Base-by-base conservation (phyloP, 2,888 invertebrate genomes). In the Chrysolina oricalcia region DNA sequence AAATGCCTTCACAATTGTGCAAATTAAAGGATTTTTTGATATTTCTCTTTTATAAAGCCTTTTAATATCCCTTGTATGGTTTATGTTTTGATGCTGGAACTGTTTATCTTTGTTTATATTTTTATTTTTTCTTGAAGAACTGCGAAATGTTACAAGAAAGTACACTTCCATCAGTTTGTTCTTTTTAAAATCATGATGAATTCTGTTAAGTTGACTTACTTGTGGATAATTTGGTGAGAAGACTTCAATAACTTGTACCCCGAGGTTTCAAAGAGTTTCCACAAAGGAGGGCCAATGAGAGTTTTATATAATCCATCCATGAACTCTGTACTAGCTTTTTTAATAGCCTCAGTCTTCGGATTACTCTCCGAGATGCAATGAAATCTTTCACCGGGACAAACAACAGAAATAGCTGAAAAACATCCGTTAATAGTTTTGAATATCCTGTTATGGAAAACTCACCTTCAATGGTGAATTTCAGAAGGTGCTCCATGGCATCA, bases 351-450 rank as follows among this genome's bases (percentile, higher is more conserved):
- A 0, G 83, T 77, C 63, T 88, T 87, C 23, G 81, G 74, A 65
- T 79, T 66, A 11, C 82, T 83, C 11, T 85, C 75, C 0, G 78
- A 76, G 85, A 87, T 78, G 85, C 89, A 90, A 10, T 89, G 88
- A 17, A 91, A 88, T 17, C 90, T 86, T 53, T 85, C 85, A 74
- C 91, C 91, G 80, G 92, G 91, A 66, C 90, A 89, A 41, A 90
- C 88, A 70, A 90, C 83, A 5, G 91, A 91, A 65, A 91, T 90
- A n/a, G 90, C 91, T 91, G 17, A 27, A 63, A 48, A 40, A 70
- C 8, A 35, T 19, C 15, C 56, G 64, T 64, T 19, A 15, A 27
- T n/a, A 53, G 40, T 50, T 64, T 65, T 5, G 9, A 23, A 43
- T n/a, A 3, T 1, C 8, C 13, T 21, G 48, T 62, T 21, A 53